A percentile compares a stretch with the other conserved stretches of the same genome.
These are phyloP conservation scores for Hassar affinis DNA, from an alignment of 2,113 vertebrate genomes.

Conservation along the genomic window DNA sequence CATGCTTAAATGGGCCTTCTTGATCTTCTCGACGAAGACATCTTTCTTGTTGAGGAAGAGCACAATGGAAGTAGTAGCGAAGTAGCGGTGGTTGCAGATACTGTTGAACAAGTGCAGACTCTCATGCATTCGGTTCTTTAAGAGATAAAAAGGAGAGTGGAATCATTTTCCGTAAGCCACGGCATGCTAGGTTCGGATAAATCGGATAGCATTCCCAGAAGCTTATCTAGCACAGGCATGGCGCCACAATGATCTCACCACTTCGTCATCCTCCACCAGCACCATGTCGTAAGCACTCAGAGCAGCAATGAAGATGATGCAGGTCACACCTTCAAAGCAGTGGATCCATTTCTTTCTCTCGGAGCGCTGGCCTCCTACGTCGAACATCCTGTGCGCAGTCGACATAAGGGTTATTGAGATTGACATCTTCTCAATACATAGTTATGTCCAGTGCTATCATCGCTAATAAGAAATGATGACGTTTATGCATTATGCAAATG, in stretches of 20 bases:
- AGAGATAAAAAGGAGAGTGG: neutral
- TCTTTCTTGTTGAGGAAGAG: slow-evolving; percentile 99
- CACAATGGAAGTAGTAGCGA: slow-evolving; percentile 91
- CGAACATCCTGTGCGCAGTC: slow-evolving; percentile 87
- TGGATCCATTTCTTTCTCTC: slow-evolving; percentile 99
- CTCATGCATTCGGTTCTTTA: slow-evolving; percentile 97
- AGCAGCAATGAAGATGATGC: slow-evolving; percentile 96
- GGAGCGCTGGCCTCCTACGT: slow-evolving; percentile 94
- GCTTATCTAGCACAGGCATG: neutral
- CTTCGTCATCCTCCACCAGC: slow-evolving; percentile 90
- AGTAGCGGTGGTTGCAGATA: slow-evolving; percentile 98
- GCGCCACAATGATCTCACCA: slow-evolving; percentile 70
- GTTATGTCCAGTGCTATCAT: too few species aligned
- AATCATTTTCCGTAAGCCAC: neutral
- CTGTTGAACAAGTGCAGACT: slow-evolving; percentile 99
- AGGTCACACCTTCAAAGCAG: slow-evolving; percentile 96
- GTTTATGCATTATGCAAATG: too few species aligned
- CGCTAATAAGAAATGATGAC: neutral
- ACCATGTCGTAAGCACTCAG: slow-evolving; percentile 97
- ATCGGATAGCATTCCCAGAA: neutral
- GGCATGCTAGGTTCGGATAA: neutral
- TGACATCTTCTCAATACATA: neutral
- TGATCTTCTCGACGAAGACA: slow-evolving; percentile 93
- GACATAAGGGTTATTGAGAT: neutral
- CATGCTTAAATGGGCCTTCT: slow-evolving; percentile 96